These are phyloP conservation scores for Tenrec ecaudatus DNA, from an alignment of 2,113 vertebrate species.

Conservation along the genomic window DNA sequence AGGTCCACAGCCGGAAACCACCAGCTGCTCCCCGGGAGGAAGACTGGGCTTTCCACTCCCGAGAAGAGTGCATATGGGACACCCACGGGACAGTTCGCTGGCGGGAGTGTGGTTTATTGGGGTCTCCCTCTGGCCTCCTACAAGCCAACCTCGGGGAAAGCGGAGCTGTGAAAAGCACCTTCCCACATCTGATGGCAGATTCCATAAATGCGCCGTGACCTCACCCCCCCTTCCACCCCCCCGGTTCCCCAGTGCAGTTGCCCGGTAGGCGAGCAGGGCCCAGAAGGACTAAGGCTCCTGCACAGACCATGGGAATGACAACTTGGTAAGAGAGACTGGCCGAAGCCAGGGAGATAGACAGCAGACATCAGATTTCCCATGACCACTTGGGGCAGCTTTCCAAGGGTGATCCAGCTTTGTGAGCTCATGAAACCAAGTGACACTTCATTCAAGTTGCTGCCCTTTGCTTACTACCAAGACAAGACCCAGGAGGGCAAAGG, in stretches of 20 bases:
- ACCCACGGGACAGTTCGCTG: too few relatives aligned
- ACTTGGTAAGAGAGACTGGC: accelerated
- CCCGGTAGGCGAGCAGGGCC: not conserved
- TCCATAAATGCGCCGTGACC: not conserved
- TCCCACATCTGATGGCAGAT: not conserved
- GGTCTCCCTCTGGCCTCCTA: not conserved
- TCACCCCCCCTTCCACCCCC: too few relatives aligned
- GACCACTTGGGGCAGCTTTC: not conserved
- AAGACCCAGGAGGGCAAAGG: not conserved
- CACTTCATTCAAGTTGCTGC: not conserved
- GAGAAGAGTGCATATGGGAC: too few relatives aligned
- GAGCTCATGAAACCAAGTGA: not conserved
- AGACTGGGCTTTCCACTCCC: too few relatives aligned
- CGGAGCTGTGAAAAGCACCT: not conserved
- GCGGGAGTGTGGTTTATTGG: not conserved
- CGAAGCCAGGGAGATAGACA: not conserved
- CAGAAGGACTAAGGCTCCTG: not conserved
- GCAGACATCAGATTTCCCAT: accelerated
- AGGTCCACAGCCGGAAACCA: too few relatives aligned
- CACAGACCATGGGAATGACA: not conserved
- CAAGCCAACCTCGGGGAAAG: not conserved
- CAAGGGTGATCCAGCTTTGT: not conserved
- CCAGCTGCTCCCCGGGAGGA: too few relatives aligned
- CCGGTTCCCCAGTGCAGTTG: too few relatives aligned
- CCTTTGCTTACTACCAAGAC: not conserved